Conservation (phyloP, 2,113 vertebrate species). For the Mesitornis unicolor region DNA sequence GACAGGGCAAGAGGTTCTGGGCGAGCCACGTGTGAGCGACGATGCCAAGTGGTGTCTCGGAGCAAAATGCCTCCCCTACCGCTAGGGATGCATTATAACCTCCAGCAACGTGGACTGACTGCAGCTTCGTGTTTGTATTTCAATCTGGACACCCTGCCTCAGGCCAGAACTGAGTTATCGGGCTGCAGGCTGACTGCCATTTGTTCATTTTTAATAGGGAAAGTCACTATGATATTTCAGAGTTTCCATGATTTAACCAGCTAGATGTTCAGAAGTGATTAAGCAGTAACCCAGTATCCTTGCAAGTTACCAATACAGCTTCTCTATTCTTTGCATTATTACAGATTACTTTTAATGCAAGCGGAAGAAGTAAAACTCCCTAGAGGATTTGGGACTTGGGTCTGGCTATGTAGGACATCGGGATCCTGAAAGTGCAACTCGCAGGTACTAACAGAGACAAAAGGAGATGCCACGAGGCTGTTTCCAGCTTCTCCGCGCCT, state of each 20-base stretch:
- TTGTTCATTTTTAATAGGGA: conserved; percentile 52
- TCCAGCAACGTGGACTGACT: neutral
- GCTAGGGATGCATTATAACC: neutral
- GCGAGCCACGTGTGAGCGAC: neutral
- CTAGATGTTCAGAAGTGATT: neutral
- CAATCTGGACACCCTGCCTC: neutral
- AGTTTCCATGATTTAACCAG: conserved; percentile 64
- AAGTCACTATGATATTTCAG: conserved; percentile 16
- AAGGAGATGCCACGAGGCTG: neutral
- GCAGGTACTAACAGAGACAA: neutral
- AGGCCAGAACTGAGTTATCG: neutral
- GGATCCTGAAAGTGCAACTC: neutral
- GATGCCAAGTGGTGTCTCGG: neutral
- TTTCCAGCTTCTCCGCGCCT: neutral
- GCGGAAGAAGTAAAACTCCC: neutral
- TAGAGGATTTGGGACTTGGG: accelerated
- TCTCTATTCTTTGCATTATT: neutral
- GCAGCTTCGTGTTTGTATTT: neutral
- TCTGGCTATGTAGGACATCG: neutral
- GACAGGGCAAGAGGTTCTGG: neutral
- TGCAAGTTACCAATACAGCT: neutral
- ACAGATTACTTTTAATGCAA: neutral
- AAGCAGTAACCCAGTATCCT: neutral
- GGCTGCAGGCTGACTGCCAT: conserved; percentile 49
- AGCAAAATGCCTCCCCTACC: neutral